Evolutionary conservation across 2,113 vertebrate species (phyloP).

Genomic region (Chascanopsetta lugubris): DNA sequence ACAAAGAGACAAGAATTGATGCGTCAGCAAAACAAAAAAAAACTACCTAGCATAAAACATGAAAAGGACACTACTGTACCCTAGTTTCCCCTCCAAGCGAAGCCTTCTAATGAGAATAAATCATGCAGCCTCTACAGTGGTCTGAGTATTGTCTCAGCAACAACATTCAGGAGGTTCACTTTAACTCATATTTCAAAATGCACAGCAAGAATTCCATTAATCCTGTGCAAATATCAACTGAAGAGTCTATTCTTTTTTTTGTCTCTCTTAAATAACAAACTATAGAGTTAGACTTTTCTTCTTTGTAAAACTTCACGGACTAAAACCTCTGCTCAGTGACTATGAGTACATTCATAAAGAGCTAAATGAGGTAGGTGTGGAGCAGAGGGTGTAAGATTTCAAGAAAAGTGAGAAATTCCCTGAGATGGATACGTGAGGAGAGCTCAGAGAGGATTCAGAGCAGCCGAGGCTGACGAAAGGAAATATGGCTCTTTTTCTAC

Average conservation of each 20-base stretch:
- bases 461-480: conserved; percentile 42
- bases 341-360: conserved; percentile 96
- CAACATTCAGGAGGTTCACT: conserved; percentile 78
- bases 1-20: conserved; percentile 29
- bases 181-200: conserved; percentile 66
- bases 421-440: conserved; percentile 85
- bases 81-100: conserved; percentile 32
- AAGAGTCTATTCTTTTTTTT: conserved; percentile 62
- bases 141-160: conserved; percentile 77
- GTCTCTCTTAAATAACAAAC: conserved; percentile 80
- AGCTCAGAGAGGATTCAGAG: conserved; percentile 57
- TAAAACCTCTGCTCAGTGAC: conserved; percentile 90
- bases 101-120: conserved; percentile 49
- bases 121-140: conserved; percentile 67
- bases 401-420: conserved; percentile 92
- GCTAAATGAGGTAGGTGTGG: conserved; percentile 98
- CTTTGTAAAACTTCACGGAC: conserved; percentile 91
- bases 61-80: conserved; percentile 40
- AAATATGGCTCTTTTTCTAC: conserved; percentile 64
- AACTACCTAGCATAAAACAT: conserved; percentile 33
- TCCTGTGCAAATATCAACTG: conserved; percentile 78
- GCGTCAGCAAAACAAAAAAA: conserved; percentile 14
- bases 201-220: conserved; percentile 76
- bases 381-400: conserved; percentile 84
- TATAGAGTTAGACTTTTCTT: conserved; percentile 84